phyloP scores from a whole-genome alignment of 53 echinoderm and acorn worm species.

The Paracentrotus lividus region DNA sequence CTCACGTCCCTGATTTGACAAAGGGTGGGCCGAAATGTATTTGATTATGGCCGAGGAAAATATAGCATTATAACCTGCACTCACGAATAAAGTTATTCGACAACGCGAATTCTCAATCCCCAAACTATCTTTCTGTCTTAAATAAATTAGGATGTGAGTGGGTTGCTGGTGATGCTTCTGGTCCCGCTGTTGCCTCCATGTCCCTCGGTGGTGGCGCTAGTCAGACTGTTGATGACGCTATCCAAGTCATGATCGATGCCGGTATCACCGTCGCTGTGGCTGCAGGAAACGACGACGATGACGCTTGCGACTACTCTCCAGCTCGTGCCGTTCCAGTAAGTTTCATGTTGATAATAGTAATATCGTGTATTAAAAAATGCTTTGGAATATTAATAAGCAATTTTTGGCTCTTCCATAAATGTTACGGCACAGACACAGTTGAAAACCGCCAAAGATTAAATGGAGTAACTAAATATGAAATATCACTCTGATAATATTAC shows the following conservation, averaged over 20 bases:
- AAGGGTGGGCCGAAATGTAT: no score
- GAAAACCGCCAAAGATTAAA: background rate
- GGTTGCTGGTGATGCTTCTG: constrained; percentile 70
- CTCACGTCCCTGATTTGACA: no score
- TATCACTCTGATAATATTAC: background rate
- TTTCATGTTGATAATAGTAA: no score
- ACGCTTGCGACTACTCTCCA: constrained; percentile 64
- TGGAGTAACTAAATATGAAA: background rate
- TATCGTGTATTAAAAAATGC: no score
- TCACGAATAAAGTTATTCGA: no score
- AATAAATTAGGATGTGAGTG: constrained; percentile 86
- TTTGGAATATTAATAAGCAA: no score
- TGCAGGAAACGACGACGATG: constrained; percentile 65
- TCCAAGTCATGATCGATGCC: constrained; percentile 64
- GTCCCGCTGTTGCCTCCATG: constrained; percentile 80
- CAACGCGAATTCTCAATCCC: no score
- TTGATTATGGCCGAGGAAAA: no score
- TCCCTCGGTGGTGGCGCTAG: constrained; percentile 79
- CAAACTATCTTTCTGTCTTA: no score
- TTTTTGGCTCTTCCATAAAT: background rate
- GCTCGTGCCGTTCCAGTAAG: constrained; percentile 33
- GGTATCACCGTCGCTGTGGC: constrained; percentile 69
- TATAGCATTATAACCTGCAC: no score
- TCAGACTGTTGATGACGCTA: constrained; percentile 64
- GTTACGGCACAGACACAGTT: background rate